These are phyloP conservation scores for Glaucopsyche alexis DNA, from an alignment of 2,888 invertebrate species.

Conservation along the genomic window DNA sequence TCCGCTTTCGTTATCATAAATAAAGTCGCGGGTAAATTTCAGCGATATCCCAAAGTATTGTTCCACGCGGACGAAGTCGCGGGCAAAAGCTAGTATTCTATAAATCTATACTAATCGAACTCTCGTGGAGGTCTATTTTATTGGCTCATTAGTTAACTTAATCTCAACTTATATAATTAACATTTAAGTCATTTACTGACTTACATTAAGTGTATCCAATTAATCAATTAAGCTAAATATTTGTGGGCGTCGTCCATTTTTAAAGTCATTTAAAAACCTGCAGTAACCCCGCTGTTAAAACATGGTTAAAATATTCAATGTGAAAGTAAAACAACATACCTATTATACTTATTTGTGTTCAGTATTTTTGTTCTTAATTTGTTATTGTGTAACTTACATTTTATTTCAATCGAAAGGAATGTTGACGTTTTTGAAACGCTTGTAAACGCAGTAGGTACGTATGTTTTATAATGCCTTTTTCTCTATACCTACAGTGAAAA, in stretches of 20 bases:
- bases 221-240: neutral
- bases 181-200: neutral
- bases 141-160: slow-evolving; percentile 23
- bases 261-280: neutral
- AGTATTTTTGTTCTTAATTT: neutral
- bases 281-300: neutral
- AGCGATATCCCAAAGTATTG: no score
- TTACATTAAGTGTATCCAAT: slow-evolving; percentile 9
- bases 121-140: slow-evolving; percentile 8
- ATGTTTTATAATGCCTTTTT: no score
- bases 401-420: neutral
- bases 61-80: no score
- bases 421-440: neutral
- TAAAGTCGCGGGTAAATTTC: no score
- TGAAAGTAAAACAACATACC: slow-evolving; percentile 12
- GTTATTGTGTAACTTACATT: neutral
- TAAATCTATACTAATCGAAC: neutral
- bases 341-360: neutral
- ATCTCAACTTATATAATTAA: slow-evolving; percentile 23
- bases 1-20: no score
- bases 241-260: slow-evolving; percentile 7
- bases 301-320: neutral
- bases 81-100: no score
- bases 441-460: neutral
- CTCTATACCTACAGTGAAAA: no score